Percentiles rank a stretch among this genome's conserved stretches.
phyloP scores from a whole-genome alignment of 2,888 invertebrate genomes.

The Phortica okadai region DNA sequence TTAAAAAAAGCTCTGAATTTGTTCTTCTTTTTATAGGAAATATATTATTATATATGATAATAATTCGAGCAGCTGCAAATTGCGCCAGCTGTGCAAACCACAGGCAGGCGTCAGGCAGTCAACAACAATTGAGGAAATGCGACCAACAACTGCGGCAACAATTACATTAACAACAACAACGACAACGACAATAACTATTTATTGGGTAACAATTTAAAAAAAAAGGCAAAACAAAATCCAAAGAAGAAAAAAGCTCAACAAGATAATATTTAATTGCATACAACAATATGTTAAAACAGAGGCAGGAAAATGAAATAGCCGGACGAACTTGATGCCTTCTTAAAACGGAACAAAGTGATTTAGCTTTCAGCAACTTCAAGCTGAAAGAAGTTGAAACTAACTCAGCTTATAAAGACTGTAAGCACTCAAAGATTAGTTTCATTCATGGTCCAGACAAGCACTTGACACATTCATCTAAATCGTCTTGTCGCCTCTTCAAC shows the following conservation, averaged over 20 bases:
- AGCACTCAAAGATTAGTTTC: no score
- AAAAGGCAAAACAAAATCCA: no score
- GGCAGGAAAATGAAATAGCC: conserved; percentile 29
- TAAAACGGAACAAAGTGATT: conserved; percentile 10
- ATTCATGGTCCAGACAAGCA: not conserved
- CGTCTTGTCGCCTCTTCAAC: not conserved
- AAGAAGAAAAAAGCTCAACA: not conserved
- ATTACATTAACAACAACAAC: not conserved
- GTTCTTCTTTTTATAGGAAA: not conserved
- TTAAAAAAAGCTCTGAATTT: no score
- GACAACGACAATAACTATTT: not conserved
- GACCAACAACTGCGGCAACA: conserved; percentile 7
- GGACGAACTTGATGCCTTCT: conserved; percentile 40
- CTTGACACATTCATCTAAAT: conserved; percentile 36
- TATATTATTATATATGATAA: not conserved
- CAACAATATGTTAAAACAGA: not conserved
- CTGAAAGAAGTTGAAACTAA: conserved; percentile 26
- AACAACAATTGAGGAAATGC: not conserved
- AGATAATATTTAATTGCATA: conserved; percentile 8
- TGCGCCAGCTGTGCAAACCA: conserved; percentile 19
- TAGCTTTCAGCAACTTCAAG: conserved; percentile 34
- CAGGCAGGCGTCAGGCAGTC: not conserved
- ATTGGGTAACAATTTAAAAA: not conserved
- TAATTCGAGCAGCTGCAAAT: conserved; percentile 12
- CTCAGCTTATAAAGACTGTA: no score